phyloP scores from a whole-genome alignment of 2,113 vertebrate genomes.

The Anolis sagrei region DNA sequence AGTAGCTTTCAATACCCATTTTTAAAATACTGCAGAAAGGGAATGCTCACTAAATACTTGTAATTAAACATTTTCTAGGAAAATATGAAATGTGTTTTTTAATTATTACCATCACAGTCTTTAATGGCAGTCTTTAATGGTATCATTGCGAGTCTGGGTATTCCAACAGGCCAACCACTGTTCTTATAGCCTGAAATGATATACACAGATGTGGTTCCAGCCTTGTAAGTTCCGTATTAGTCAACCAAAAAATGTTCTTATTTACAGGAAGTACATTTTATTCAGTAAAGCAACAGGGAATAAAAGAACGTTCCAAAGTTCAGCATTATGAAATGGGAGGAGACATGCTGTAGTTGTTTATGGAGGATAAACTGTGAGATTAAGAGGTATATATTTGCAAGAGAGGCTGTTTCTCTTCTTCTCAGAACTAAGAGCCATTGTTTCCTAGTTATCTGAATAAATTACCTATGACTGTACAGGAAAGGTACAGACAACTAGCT shows the following conservation, averaged over 20 bases:
- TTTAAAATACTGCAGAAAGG: not conserved
- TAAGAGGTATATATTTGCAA: slow-evolving; percentile 27
- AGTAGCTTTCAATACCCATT: not conserved
- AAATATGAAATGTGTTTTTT: slow-evolving; percentile 15
- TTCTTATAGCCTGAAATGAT: slow-evolving; percentile 43
- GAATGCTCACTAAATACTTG: not conserved
- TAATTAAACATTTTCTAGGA: slow-evolving; percentile 3
- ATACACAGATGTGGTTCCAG: slow-evolving; percentile 43
- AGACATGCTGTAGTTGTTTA: slow-evolving; percentile 12
- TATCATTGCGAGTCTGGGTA: slow-evolving; percentile 8
- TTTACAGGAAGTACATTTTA: slow-evolving; percentile 52
- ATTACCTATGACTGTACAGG: not conserved
- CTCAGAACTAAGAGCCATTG: not conserved
- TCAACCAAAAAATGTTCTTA: slow-evolving; percentile 36
- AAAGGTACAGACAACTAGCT: slow-evolving; percentile 24
- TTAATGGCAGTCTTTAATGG: slow-evolving; percentile 20
- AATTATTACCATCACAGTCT: not conserved
- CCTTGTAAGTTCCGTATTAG: slow-evolving; percentile 2
- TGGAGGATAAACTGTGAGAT: not conserved
- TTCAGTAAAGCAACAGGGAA: slow-evolving; percentile 43
- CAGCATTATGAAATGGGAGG: slow-evolving; percentile 47
- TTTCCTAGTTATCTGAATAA: not conserved
- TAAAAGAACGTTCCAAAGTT: slow-evolving; percentile 32
- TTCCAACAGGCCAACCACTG: slow-evolving; percentile 26
- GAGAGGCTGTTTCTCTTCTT: not conserved